phyloP scores from a whole-genome alignment of 2,113 vertebrate species.

The Siniperca chuatsi region DNA sequence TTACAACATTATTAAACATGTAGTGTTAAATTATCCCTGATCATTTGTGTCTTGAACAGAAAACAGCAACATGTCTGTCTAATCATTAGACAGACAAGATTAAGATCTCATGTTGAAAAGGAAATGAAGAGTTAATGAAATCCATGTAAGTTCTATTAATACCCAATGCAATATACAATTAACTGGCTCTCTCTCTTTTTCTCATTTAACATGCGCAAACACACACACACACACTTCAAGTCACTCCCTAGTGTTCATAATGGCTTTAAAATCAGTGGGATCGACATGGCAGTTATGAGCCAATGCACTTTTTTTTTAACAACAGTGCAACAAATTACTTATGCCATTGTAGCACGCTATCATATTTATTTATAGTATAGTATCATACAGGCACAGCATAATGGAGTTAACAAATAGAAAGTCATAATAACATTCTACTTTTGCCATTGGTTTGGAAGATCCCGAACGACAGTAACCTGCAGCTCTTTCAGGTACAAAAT shows the following conservation, averaged over 20 bases:
- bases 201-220: not conserved
- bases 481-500: not conserved
- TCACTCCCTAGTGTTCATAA: not conserved
- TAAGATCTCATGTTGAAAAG: not conserved
- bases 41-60: not conserved
- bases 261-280: too few relatives aligned
- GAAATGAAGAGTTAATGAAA: not conserved
- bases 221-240: not conserved
- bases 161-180: not conserved
- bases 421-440: not conserved
- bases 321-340: not conserved
- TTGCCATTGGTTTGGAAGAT: not conserved
- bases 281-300: not conserved
- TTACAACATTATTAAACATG: not conserved
- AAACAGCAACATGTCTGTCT: not conserved
- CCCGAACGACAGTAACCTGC: not conserved
- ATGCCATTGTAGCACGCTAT: not conserved
- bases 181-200: not conserved
- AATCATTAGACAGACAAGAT: not conserved
- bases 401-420: not conserved
- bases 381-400: not conserved
- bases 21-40: not conserved
- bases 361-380: not conserved
- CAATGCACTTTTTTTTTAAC: too few relatives aligned
- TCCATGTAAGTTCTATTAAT: not conserved